Evolutionary conservation across 2,113 vertebrate species (phyloP), one percentile per base, ranked within the genome.

Genomic region (Phalacrocorax carbo): DNA sequence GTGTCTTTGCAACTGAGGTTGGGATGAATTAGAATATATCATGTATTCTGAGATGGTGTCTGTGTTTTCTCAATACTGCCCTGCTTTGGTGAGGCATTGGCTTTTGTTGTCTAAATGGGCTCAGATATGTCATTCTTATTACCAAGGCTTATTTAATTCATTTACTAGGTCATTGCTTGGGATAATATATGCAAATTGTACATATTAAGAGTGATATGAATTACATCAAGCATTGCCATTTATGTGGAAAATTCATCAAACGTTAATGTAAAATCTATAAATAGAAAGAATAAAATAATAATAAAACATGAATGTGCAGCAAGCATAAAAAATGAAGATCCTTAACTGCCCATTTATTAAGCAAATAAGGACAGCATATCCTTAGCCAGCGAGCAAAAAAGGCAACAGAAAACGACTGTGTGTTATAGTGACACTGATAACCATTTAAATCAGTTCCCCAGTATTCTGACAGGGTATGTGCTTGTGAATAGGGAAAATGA

Each of bases 151-250:
- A 95, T 95, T 97, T 95, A 95, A 96, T 97, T 97, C 81, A 97
- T 97, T 97, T 97, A 96, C 89, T 91, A 96, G 87, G 87, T 90
- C 93, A 95, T 83, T 95, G 86, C 91, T 95, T 93, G 89, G 89
- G 93, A 96, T 95, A 97, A 97, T 93, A 97, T 96, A 97, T 97
- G 94, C 93, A 97, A 97, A 97, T 95, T 80, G 78, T 95, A 95
- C 89, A 70, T 95, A 97, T 95, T 96, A 97, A 96, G 84, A 95
- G 78, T 70, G 91, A 97, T 95, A 97, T 95, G 89, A 96, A 97
- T 94, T 96, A 90, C 55, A 93, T 73, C 71, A 82, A 93, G 89
- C 66, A 88, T 87, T 93, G 71, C 82, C 95, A 90, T 97, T 96
- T 97, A 95, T 70, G 82, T 83, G 68, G 54, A 90, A 95, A 94